Percentiles rank a stretch among this genome's conserved stretches.
phyloP scores from a whole-genome alignment of 2,888 invertebrate genomes.

The Strigamia maritima region DNA sequence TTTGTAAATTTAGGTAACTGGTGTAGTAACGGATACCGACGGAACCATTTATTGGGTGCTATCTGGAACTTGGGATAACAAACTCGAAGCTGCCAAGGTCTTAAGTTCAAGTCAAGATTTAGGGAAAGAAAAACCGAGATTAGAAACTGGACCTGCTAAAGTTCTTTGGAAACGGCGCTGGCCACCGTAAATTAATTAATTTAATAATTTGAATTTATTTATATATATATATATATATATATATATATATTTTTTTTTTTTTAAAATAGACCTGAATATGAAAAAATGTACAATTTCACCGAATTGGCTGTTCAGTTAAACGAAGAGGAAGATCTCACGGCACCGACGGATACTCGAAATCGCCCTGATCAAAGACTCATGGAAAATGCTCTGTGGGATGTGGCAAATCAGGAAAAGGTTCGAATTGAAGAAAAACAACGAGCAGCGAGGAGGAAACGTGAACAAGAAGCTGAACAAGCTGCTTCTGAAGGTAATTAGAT shows the following conservation, averaged over 20 bases:
- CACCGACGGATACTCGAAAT: slow-evolving; percentile 88
- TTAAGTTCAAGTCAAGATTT: slow-evolving; percentile 63
- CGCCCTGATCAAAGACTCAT: slow-evolving; percentile 97
- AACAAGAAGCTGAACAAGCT: slow-evolving; percentile 69
- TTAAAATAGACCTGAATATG: slow-evolving; percentile 60
- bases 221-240: too few relatives aligned
- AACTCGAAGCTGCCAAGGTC: slow-evolving; percentile 91
- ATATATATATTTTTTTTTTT: slow-evolving; percentile 9
- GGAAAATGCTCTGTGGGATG: slow-evolving; percentile 91
- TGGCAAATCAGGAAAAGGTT: slow-evolving; percentile 71
- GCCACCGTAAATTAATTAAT: slow-evolving; percentile 61
- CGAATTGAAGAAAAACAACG: slow-evolving; percentile 95
- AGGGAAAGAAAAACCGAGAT: slow-evolving; percentile 72
- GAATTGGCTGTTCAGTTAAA: slow-evolving; percentile 93
- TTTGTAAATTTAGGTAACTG: slow-evolving; percentile 61
- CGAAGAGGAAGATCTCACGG: slow-evolving; percentile 85
- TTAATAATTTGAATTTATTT: neutral
- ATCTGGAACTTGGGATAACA: slow-evolving; percentile 90
- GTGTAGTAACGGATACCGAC: slow-evolving; percentile 60
- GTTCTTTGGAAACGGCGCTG: slow-evolving; percentile 81
- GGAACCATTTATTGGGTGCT: slow-evolving; percentile 64
- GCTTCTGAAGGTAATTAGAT: slow-evolving; percentile 52
- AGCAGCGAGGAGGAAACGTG: slow-evolving; percentile 69
- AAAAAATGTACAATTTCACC: slow-evolving; percentile 89
- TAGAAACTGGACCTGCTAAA: slow-evolving; percentile 84